A percentile compares a stretch with the other conserved stretches of the same genome.
phyloP scores from a whole-genome alignment of 2,797 vertebrate species.

The Hyperoplus immaculatus region DNA sequence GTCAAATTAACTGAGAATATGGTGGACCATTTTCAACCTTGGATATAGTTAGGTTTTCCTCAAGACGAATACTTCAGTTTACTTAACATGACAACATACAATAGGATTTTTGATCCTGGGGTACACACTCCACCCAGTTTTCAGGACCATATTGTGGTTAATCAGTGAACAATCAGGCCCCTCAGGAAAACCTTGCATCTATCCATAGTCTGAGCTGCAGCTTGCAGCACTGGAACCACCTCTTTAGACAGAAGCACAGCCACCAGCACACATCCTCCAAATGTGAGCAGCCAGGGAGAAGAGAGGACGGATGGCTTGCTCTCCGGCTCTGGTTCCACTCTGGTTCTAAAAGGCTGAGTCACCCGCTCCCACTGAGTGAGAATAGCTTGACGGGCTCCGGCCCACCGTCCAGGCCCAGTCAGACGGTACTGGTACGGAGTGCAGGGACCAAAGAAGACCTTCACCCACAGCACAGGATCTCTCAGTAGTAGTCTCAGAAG shows the following conservation, averaged over 20 bases:
- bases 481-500: constrained; percentile 81
- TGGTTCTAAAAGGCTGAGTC: constrained; percentile 84
- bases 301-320: background rate
- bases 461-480: constrained; percentile 85
- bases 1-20: too few relatives aligned
- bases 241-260: constrained; percentile 53
- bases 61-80: background rate
- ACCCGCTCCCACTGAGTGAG: constrained; percentile 89
- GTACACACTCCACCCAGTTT: background rate
- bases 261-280: constrained; percentile 74
- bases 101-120: background rate
- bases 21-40: too few relatives aligned
- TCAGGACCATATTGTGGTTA: background rate
- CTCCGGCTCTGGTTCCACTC: constrained; percentile 56
- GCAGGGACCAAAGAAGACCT: constrained; percentile 88
- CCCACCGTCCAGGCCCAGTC: constrained; percentile 87
- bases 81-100: background rate
- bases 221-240: background rate
- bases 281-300: constrained; percentile 58
- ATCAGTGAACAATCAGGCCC: constrained; percentile 18
- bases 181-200: constrained; percentile 16
- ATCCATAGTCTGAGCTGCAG: constrained; percentile 28
- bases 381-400: constrained; percentile 88
- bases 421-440: constrained; percentile 90
- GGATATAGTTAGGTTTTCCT: too few relatives aligned